Base-by-base conservation (phyloP, 2,888 invertebrate species). In the Spodoptera picta region DNA sequence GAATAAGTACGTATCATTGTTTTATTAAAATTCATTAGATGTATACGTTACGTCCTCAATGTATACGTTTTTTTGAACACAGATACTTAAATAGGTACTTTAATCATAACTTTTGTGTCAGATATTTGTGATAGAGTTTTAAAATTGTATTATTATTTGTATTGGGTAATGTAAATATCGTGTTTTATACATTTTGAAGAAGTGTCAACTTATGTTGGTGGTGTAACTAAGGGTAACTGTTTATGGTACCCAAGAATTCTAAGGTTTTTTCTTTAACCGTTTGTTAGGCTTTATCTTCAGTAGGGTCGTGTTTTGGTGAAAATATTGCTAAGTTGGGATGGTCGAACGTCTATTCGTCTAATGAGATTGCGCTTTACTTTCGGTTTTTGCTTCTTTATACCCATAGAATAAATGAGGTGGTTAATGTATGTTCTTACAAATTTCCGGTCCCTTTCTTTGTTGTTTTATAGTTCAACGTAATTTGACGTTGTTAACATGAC, bases 341-440 rank as follows among this genome's bases (percentile, higher is more conserved):
- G 64, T 67, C 54, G 46, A 63, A 49, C 52, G 58, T 69, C 58
- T 69, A 77, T 72, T 68, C 72, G 57, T 68, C 67, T 72, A 74
- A 77, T 74, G 64, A 69, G 65, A 65, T 69, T 72, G 74, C 57
- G 73, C 48, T 67, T 36, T 62, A 65, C 65, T 75, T 77, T 75
- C 50, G 60, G 63, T 69, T 75, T 75, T 62, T 63, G 59, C 65
- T 75, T 67, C 54, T 65, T 64, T 63, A 46, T 49, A 60, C 53
- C 47, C 50, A 27, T 52, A 45, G 53, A 57, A 51, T 61, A 52
- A 65, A 69, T 55, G 65, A 65, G 54, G 54, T 36, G 9, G 50
- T 24, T 47, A 44, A 56, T 55, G 48, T 45, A 52, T 53, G 54
- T 41, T 48, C 45, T 53, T 56, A 52, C 60, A 10, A 46, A 66